Evolutionary conservation across 1,140 invertebrate species (phyloP).

Genomic region (Atta texana): DNA sequence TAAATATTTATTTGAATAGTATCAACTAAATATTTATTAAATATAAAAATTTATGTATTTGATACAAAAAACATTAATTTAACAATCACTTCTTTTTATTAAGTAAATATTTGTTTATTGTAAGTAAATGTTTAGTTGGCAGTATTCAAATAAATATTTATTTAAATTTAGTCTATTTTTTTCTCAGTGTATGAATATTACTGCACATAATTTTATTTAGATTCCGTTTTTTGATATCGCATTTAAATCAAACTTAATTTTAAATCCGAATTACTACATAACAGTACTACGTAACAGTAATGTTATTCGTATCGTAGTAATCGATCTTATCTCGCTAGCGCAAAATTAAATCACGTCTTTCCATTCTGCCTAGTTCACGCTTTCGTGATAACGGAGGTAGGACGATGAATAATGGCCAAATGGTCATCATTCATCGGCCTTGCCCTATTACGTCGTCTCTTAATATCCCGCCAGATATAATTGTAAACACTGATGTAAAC

Average conservation of each 20-base stretch:
- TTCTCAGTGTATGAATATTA: neutral
- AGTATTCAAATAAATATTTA: too few relatives aligned
- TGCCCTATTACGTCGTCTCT: neutral
- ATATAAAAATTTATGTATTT: too few relatives aligned
- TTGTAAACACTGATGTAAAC: conserved; percentile 55
- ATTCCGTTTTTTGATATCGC: neutral
- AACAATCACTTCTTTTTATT: too few relatives aligned
- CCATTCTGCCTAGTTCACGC: neutral
- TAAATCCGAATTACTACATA: neutral
- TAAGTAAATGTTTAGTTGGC: too few relatives aligned
- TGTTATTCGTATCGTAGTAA: neutral
- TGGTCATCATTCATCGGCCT: conserved; percentile 18
- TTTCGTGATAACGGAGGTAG: neutral
- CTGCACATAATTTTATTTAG: neutral
- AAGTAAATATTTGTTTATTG: too few relatives aligned
- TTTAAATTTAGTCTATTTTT: too few relatives aligned
- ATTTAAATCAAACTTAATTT: neutral
- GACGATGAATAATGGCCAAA: conserved; percentile 18
- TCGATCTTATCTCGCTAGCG: neutral
- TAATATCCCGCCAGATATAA: conserved; percentile 50
- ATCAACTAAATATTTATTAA: too few relatives aligned
- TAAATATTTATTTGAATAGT: too few relatives aligned
- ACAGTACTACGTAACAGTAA: neutral
- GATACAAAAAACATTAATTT: too few relatives aligned
- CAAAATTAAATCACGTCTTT: conserved; percentile 31